Conservation (phyloP, 2,113 vertebrate genomes). For the Toxotes chatareus region DNA sequence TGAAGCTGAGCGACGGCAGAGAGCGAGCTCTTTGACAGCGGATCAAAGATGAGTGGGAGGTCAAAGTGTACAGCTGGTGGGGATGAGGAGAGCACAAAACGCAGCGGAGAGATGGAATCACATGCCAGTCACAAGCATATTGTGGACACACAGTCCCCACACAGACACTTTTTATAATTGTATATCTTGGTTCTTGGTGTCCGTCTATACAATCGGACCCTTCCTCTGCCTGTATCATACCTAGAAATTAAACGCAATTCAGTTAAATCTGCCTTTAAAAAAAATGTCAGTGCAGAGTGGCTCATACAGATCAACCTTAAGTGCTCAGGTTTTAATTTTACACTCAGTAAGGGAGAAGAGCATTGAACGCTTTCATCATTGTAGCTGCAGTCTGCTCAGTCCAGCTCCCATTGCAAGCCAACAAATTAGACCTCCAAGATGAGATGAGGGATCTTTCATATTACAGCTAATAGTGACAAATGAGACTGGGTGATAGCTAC, state of each 20-base stretch:
- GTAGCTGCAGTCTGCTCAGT: constrained; percentile 56
- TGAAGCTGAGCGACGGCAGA: constrained; percentile 69
- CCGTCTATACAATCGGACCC: neutral
- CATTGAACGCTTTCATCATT: constrained; percentile 70
- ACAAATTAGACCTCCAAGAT: constrained; percentile 79
- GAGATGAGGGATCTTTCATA: constrained; percentile 80
- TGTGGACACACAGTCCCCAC: constrained; percentile 3
- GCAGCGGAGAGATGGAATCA: constrained; percentile 24
- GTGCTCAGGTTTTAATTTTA: constrained; percentile 73
- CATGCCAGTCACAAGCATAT: constrained; percentile 43
- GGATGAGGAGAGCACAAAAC: constrained; percentile 56
- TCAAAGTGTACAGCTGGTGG: constrained; percentile 81
- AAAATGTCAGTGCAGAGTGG: constrained; percentile 40
- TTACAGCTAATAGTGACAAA: constrained; percentile 82
- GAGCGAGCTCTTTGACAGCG: constrained; percentile 75
- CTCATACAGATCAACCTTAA: constrained; percentile 59
- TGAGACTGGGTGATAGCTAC: constrained; percentile 62
- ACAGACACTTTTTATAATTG: neutral
- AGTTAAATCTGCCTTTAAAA: constrained; percentile 48
- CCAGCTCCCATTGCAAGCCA: constrained; percentile 69
- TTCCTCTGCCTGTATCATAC: constrained; percentile 10
- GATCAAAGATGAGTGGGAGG: constrained; percentile 81
- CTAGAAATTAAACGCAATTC: constrained; percentile 54
- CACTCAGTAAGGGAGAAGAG: constrained; percentile 59
- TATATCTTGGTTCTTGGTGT: neutral